Conservation (phyloP, 2,113 vertebrate species). For the Vombatus ursinus region DNA sequence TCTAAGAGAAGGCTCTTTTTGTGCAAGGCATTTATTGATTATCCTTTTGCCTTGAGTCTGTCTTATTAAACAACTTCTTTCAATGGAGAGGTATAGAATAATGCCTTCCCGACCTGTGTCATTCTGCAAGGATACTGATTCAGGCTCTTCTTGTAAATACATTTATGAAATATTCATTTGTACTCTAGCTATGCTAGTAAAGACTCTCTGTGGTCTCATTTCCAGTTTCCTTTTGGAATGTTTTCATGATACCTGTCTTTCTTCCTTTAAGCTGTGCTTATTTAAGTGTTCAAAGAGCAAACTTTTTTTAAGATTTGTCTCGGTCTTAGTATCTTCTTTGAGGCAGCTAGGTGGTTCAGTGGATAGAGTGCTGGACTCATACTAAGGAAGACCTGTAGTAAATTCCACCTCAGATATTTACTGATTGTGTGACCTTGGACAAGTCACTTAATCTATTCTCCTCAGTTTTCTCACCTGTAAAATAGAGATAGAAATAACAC, state of each 20-base stretch:
- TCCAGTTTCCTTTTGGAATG: constrained; percentile 55
- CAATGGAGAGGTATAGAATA: constrained; percentile 70
- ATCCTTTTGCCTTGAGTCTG: constrained; percentile 75
- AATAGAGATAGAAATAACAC: not conserved
- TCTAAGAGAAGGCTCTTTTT: constrained; percentile 62
- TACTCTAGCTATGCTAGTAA: constrained; percentile 74
- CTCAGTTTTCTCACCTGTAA: not conserved
- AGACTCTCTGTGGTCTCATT: constrained; percentile 71
- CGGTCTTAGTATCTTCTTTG: not conserved
- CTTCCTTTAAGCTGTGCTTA: not conserved
- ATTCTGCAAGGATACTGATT: constrained; percentile 71
- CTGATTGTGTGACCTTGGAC: not conserved
- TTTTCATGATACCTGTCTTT: not conserved
- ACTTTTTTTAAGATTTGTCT: not conserved
- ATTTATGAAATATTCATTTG: constrained; percentile 81
- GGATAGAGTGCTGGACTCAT: fast-evolving
- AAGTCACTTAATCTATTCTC: not conserved
- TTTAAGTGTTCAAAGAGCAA: not conserved
- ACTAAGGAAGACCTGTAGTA: not conserved
- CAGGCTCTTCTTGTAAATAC: constrained; percentile 77
- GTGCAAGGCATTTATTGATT: constrained; percentile 72
- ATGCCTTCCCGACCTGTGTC: constrained; percentile 58
- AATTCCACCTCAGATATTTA: not conserved
- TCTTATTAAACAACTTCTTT: constrained; percentile 70
- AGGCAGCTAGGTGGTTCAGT: not conserved